Evolutionary conservation across 1,140 invertebrate genomes (phyloP), one percentile per base, ranked within the genome.

Genomic region (Danaus plexippus): DNA sequence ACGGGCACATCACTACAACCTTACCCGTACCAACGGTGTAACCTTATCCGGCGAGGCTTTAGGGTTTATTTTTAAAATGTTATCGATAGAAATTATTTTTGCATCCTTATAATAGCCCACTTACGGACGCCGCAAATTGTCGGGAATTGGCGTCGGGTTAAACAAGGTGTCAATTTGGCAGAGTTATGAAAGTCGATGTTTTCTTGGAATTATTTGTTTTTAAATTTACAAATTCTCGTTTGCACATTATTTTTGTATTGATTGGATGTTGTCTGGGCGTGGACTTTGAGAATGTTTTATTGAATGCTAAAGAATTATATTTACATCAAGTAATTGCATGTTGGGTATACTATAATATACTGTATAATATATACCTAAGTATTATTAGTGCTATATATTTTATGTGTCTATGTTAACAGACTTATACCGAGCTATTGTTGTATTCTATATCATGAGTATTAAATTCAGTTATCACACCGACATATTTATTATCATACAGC

Each of bases 141-240:
- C 65, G 66, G 66, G 80, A 77, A 81, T 83, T 78, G 79, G 22
- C 77, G 68, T 73, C 67, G 79, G 69, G 61, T 75, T 75, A 73
- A 77, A 81, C 83, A 82, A 85, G 83, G 83, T 86, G 83, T 86
- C 83, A 86, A 86, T 86, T 86, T 86, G 77, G 77, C 64, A 71
- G 71, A 85, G 80, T 86, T 86, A 84, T 86, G 83, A 86, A 86
- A 86, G 79, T 66, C 68, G 64, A 60, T 67, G 66, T 86, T 32
- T 32, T 86, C 83, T 75, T 47, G 66, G 83, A 86, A 86, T 75
- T 86, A 86, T 86, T 86, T 86, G 83, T 86, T 86, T 85, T 85
- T 71, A 75, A 73, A 67, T 69, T 68, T 72, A 62, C 61, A 43
- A 49, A 55, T 61, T 66, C 59, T 59, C 54, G 57, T 72, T 80